Percentiles rank a stretch among this genome's conserved stretches.
Conservation (phyloP, 2,888 invertebrate species). For the Harpagoxenus sublaevis region DNA sequence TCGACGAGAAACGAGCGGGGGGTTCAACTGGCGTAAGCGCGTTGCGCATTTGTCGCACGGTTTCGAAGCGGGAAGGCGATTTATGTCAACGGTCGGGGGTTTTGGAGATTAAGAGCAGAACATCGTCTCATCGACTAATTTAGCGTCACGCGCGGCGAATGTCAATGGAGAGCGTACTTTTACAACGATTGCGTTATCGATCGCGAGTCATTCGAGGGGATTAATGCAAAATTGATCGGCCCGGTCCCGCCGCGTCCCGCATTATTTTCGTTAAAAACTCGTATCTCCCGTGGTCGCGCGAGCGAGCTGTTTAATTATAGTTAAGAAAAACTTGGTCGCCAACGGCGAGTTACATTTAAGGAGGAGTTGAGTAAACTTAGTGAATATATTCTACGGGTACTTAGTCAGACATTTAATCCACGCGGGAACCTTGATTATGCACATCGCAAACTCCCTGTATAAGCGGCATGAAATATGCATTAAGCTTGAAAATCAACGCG, state of each 20-base stretch:
- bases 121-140: constrained; percentile 15
- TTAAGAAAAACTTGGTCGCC: constrained; percentile 25
- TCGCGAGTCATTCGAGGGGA: neutral
- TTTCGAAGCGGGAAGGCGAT: neutral
- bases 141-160: constrained; percentile 4
- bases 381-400: constrained; percentile 53
- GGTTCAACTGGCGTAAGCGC: neutral
- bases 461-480: constrained; percentile 51
- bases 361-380: constrained; percentile 45
- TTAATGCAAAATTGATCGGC: constrained; percentile 37
- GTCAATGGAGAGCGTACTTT: constrained; percentile 13
- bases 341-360: constrained; percentile 48
- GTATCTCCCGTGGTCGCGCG: neutral
- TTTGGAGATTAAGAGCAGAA: neutral
- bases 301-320: constrained; percentile 36
- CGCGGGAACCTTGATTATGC: constrained; percentile 49
- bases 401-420: constrained; percentile 53
- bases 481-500: constrained; percentile 48
- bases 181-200: neutral
- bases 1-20: neutral
- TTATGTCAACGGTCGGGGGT: neutral
- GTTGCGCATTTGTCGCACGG: neutral
- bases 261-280: constrained; percentile 22
- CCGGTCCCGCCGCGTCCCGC: neutral
- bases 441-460: constrained; percentile 46